Evolutionary conservation across 2,888 invertebrate species (phyloP).

Genomic region (Melitaea athalia): DNA sequence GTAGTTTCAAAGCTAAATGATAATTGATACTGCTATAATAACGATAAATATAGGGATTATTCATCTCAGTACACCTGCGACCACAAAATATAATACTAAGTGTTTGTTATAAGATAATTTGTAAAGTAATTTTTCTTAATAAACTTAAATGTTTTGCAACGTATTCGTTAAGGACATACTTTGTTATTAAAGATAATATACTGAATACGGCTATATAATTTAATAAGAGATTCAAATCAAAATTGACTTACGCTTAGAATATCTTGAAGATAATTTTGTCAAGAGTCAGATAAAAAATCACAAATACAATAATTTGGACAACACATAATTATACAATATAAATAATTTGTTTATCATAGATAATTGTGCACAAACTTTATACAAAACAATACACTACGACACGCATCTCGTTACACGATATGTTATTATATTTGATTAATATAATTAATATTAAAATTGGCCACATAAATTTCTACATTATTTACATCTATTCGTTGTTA

Average conservation of each 20-base stretch:
- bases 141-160: too few species aligned
- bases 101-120: too few species aligned
- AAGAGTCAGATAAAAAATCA: constrained; percentile 33
- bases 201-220: too few species aligned
- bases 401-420: constrained; percentile 31
- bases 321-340: constrained; percentile 29
- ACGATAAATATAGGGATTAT: too few species aligned
- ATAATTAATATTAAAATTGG: constrained; percentile 28
- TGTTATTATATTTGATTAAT: constrained; percentile 18
- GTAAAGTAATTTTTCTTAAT: too few species aligned
- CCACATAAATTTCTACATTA: constrained; percentile 21
- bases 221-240: too few species aligned
- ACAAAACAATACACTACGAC: constrained; percentile 38
- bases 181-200: too few species aligned
- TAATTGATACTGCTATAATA: too few species aligned
- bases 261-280: constrained; percentile 15
- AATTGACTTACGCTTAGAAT: not conserved
- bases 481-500: constrained; percentile 42
- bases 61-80: too few species aligned
- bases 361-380: constrained; percentile 35
- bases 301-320: constrained; percentile 34
- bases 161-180: too few species aligned
- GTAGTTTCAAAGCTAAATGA: too few species aligned
- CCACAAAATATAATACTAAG: too few species aligned
- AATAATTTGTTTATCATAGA: constrained; percentile 18